Evolutionary conservation across 2,797 vertebrate genomes (phyloP).

Genomic region (Enteromius mattozi): DNA sequence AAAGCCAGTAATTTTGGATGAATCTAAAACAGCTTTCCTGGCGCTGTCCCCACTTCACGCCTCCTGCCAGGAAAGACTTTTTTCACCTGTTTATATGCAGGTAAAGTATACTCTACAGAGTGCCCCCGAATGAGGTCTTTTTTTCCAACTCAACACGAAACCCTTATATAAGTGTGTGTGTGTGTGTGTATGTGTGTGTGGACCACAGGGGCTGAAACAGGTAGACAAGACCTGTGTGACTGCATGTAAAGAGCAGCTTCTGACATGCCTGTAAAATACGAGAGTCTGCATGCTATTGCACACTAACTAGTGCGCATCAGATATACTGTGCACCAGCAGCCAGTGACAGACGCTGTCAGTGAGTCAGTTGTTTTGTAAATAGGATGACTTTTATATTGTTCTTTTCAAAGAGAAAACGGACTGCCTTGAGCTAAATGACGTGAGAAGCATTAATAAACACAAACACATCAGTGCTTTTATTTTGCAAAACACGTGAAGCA

Average conservation of each 20-base stretch:
- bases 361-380: constrained; percentile 43
- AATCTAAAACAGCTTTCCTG: constrained; percentile 80
- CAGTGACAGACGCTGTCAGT: constrained; percentile 39
- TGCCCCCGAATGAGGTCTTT: constrained; percentile 64
- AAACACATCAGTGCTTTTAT: neutral
- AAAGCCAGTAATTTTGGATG: constrained; percentile 73
- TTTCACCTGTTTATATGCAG: constrained; percentile 77
- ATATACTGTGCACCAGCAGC: constrained; percentile 52
- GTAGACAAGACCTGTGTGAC: constrained; percentile 52
- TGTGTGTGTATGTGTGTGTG: constrained; percentile 11
- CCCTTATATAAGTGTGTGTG: constrained; percentile 53
- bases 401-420: constrained; percentile 4
- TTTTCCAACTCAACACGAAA: constrained; percentile 63
- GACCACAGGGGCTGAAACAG: constrained; percentile 52
- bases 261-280: constrained; percentile 64
- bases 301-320: neutral
- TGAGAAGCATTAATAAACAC: constrained; percentile 20
- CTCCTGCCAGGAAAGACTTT: constrained; percentile 73
- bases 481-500: neutral
- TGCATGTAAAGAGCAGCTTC: constrained; percentile 54
- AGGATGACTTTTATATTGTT: constrained; percentile 41
- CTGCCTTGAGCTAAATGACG: constrained; percentile 7
- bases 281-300: constrained; percentile 60
- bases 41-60: constrained; percentile 56
- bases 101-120: constrained; percentile 69